Base-by-base conservation (phyloP, 1,140 invertebrate species). In the Drosophila paulistorum region DNA sequence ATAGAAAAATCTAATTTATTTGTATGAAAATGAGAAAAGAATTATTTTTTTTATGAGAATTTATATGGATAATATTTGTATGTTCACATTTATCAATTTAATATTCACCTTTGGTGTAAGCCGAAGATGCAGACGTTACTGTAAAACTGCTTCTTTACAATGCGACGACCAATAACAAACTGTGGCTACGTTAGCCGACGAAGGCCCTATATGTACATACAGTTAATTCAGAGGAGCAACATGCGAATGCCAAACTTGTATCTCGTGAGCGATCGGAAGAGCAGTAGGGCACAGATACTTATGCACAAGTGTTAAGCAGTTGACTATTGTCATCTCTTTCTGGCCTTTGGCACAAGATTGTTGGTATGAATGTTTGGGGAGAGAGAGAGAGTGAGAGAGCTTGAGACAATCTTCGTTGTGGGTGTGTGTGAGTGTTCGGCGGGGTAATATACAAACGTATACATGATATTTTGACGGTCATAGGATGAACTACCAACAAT, bases 91-190 rank as follows among this genome's bases (percentile, higher is more conserved):
- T 58, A 60, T 7, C 48, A 42, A 65, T 42, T 33, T 30, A 65
- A 82, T 87, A 86, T 86, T 86, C 79, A 87, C 82, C 82, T 87
- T 57, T 35, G 42, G 9, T 20, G 39, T 17, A 5, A 39, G 7
- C 35, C 57, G 37, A 0, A 9, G 45, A 63, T 35, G 13, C 7
- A 30, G 55, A 13, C 30, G 30, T n/a, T n/a, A n/a, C n/a, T n/a
- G n/a, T n/a, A n/a, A n/a, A n/a, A n/a, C n/a, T n/a, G n/a, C n/a
- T n/a, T n/a, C 73, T 60, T 55, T 14, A 39, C 74, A 14, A 39
- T 30, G 54, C 54, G 42, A 70, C 73, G 54, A 37, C 11, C 57
- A 11, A 58, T 33, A 58, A 33, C 5, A 14, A 30, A 58, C 57
- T 58, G 30, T 17, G 30, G 7, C 7, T 5, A 9, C 9, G 30